These are phyloP conservation scores for Drosophila phalerata DNA, from an alignment of 2,888 invertebrate species.

Conservation along the genomic window DNA sequence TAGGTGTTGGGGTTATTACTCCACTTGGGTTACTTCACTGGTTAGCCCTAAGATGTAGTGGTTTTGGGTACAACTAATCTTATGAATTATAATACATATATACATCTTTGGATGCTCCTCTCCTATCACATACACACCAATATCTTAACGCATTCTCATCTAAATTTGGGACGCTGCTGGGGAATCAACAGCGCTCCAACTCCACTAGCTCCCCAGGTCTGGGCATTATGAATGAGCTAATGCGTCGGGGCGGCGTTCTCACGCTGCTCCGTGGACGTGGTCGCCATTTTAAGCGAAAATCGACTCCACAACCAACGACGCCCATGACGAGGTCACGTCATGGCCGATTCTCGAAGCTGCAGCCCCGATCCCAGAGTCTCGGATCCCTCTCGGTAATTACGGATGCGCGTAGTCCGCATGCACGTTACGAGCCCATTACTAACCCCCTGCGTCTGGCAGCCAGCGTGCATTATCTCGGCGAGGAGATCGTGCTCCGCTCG, in stretches of 20 bases:
- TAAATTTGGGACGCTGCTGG: slow-evolving; percentile 21
- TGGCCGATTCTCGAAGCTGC: slow-evolving; percentile 76
- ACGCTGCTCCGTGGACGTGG: slow-evolving; percentile 84
- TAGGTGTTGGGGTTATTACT: slow-evolving; percentile 73
- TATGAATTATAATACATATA: slow-evolving; percentile 32
- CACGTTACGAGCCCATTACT: slow-evolving; percentile 83
- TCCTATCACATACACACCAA: slow-evolving; percentile 31
- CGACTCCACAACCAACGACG: slow-evolving; percentile 83
- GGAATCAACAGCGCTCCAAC: slow-evolving; percentile 64
- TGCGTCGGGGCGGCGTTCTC: slow-evolving; percentile 84
- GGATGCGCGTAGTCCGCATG: slow-evolving; percentile 66
- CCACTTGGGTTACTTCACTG: not conserved
- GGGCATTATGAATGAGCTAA: slow-evolving; percentile 83
- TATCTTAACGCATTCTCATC: slow-evolving; percentile 18
- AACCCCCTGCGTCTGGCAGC: slow-evolving; percentile 83
- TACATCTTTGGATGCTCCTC: slow-evolving; percentile 61
- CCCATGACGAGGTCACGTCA: slow-evolving; percentile 76
- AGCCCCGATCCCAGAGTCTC: slow-evolving; percentile 84
- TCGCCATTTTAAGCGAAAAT: slow-evolving; percentile 84
- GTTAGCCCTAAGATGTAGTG: slow-evolving; percentile 49
- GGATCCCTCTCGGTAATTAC: slow-evolving; percentile 86
- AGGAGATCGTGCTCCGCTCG: slow-evolving; percentile 69
- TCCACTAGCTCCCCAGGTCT: slow-evolving; percentile 80
- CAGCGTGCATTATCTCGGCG: slow-evolving; percentile 82
- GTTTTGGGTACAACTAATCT: slow-evolving; percentile 49